A percentile compares a stretch with the other conserved stretches of the same genome.
Evolutionary conservation across 2,797 vertebrate genomes (phyloP).

Genomic region (Gymnothorax javanicus): DNA sequence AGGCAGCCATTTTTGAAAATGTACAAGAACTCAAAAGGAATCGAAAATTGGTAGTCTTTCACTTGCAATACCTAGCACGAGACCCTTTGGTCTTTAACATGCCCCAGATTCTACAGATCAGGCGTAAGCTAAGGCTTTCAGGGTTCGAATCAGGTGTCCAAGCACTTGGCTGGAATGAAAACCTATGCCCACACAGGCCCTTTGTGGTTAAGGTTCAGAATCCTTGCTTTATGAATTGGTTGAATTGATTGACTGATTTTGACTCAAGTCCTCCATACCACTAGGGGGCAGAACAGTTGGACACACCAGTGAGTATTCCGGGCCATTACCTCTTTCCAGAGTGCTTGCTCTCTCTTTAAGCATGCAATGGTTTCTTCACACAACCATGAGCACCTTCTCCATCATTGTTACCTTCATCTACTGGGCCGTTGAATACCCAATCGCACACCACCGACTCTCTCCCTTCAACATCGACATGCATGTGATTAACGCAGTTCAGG

Average conservation of each 20-base stretch:
- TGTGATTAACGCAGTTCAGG: slow-evolving; percentile 44
- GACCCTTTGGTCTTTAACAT: too few relatives aligned
- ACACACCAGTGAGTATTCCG: slow-evolving; percentile 2
- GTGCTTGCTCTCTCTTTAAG: slow-evolving; percentile 20
- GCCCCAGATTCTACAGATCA: too few relatives aligned
- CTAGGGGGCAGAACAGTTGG: slow-evolving; percentile 13
- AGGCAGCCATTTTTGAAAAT: too few relatives aligned
- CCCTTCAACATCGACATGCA: slow-evolving; percentile 47
- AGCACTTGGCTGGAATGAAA: too few relatives aligned
- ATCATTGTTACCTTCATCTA: slow-evolving; percentile 43
- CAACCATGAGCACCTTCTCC: slow-evolving; percentile 29
- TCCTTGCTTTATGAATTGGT: too few relatives aligned
- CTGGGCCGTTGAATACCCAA: slow-evolving; percentile 42
- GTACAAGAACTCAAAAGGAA: too few relatives aligned
- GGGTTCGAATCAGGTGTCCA: too few relatives aligned
- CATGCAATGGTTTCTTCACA: slow-evolving; percentile 47
- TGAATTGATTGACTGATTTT: background rate
- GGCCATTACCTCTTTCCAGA: slow-evolving; percentile 18
- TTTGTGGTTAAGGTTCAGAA: too few relatives aligned
- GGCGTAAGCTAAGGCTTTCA: too few relatives aligned
- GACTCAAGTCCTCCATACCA: slow-evolving; percentile 9
- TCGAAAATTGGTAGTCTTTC: too few relatives aligned
- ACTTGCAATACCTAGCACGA: too few relatives aligned
- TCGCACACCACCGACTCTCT: background rate
- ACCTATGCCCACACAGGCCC: too few relatives aligned